phyloP scores from a whole-genome alignment of 1,140 invertebrate species.

The Plodia interpunctella region DNA sequence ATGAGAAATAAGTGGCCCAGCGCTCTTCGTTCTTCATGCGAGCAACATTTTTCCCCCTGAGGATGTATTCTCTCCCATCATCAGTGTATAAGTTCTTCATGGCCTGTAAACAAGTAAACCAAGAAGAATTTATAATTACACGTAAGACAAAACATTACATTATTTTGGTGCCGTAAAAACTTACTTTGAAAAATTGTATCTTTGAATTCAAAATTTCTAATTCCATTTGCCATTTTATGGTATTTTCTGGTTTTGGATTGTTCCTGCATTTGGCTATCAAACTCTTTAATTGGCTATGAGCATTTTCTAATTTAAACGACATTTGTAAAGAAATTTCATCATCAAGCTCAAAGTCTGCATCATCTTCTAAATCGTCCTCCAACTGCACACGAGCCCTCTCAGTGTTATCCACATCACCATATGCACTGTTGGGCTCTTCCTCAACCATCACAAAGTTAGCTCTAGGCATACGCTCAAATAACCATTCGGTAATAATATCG shows the following conservation, averaged over 20 bases:
- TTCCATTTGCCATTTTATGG: slow-evolving; percentile 8
- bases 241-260: not conserved
- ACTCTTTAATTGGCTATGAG: slow-evolving; percentile 13
- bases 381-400: slow-evolving; percentile 22
- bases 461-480: slow-evolving; percentile 40
- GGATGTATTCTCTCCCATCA: not conserved
- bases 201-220: slow-evolving; percentile 16
- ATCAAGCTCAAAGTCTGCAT: slow-evolving; percentile 22
- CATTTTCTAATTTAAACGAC: slow-evolving; percentile 28
- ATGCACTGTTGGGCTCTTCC: slow-evolving; percentile 15
- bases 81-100: not conserved
- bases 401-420: slow-evolving; percentile 22
- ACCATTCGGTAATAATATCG: slow-evolving; percentile 42
- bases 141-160: not conserved
- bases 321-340: slow-evolving; percentile 11
- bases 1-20: slow-evolving; percentile 45
- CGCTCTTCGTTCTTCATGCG: slow-evolving; percentile 24
- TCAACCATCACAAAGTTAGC: not conserved
- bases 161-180: too few relatives aligned
- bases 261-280: slow-evolving; percentile 2
- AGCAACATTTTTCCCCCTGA: not conserved
- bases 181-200: slow-evolving; percentile 26
- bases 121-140: not conserved
- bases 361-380: slow-evolving; percentile 25
- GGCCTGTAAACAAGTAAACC: not conserved